Conservation (phyloP, 2,888 invertebrate genomes). For the Drosophila limbata region DNA sequence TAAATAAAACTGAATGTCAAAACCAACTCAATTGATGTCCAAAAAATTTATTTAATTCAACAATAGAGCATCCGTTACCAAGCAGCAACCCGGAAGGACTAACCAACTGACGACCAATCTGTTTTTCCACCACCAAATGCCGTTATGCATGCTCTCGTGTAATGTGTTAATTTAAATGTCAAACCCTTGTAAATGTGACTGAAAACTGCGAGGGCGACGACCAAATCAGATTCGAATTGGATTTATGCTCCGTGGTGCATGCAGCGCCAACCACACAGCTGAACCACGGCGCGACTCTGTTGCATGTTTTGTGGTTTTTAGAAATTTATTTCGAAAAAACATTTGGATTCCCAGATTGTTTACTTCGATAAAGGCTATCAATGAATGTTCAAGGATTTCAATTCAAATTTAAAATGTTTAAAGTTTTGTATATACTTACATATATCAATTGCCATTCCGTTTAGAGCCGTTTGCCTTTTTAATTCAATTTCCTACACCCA, state of each 20-base stretch:
- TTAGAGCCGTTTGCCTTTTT: slow-evolving; percentile 46
- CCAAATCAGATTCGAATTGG: slow-evolving; percentile 60
- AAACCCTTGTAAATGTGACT: slow-evolving; percentile 52
- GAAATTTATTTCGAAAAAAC: slow-evolving; percentile 27
- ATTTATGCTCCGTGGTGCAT: slow-evolving; percentile 71
- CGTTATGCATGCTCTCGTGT: not conserved
- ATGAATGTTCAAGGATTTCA: not conserved
- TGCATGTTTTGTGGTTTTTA: slow-evolving; percentile 62
- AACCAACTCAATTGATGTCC: slow-evolving; percentile 40
- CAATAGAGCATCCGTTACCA: slow-evolving; percentile 26
- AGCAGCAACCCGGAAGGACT: slow-evolving; percentile 51
- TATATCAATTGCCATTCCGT: slow-evolving; percentile 3
- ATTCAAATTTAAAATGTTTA: slow-evolving; percentile 4
- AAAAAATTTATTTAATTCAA: slow-evolving; percentile 15
- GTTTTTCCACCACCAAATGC: slow-evolving; percentile 38
- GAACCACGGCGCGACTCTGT: slow-evolving; percentile 11
- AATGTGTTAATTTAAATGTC: slow-evolving; percentile 65
- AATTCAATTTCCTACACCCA: slow-evolving; percentile 68
- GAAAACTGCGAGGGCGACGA: slow-evolving; percentile 32
- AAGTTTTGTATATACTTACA: slow-evolving; percentile 13
- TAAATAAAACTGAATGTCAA: slow-evolving; percentile 75
- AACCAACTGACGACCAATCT: slow-evolving; percentile 22
- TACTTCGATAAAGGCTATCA: slow-evolving; percentile 2
- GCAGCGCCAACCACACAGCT: slow-evolving; percentile 51
- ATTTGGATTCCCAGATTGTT: slow-evolving; percentile 18